Evolutionary conservation across 2,113 vertebrate species (phyloP).

Genomic region (Columba janthina): DNA sequence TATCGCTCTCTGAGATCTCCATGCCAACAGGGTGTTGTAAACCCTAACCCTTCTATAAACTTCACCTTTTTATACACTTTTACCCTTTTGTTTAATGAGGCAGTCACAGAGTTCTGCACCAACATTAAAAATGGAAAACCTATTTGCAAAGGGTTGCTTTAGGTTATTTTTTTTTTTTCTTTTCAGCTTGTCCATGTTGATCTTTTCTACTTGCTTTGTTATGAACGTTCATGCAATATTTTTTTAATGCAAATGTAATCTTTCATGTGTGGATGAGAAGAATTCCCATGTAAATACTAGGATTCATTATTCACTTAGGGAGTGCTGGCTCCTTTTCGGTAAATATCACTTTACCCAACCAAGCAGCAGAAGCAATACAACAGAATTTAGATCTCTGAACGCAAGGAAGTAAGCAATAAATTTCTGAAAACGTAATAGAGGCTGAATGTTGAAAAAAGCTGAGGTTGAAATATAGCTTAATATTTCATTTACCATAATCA

Average conservation of each 20-base stretch:
- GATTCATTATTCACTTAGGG: neutral
- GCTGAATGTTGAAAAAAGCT: neutral
- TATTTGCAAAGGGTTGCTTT: rapidly evolving
- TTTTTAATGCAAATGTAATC: neutral
- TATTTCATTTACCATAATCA: neutral
- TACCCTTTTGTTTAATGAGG: neutral
- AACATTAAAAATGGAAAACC: neutral
- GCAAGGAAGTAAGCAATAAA: neutral
- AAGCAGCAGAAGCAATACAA: neutral
- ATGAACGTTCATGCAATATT: neutral
- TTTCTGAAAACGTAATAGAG: neutral
- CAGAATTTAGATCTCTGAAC: neutral
- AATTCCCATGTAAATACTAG: neutral
- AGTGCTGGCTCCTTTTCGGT: neutral
- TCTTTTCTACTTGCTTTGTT: neutral
- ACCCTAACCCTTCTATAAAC: neutral
- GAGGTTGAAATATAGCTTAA: neutral
- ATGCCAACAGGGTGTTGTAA: neutral
- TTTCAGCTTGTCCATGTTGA: neutral
- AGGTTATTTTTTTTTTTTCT: neutral
- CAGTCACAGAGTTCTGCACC: neutral
- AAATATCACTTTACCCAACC: neutral
- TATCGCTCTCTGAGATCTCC: neutral
- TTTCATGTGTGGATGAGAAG: neutral
- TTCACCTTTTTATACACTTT: neutral